Evolutionary conservation across 1,140 invertebrate genomes (phyloP).

Genomic region (Scylla paramamosain): DNA sequence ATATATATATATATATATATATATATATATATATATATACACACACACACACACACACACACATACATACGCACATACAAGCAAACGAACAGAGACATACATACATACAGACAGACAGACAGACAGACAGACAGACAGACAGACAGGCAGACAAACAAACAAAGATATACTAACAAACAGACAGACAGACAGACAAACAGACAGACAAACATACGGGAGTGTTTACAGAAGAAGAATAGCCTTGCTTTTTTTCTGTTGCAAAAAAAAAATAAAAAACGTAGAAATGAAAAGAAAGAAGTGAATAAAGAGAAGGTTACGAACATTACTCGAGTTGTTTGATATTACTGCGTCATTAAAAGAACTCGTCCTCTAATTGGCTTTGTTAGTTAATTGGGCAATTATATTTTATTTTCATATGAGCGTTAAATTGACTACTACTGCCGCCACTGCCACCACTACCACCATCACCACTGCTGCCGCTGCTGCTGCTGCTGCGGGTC

Average conservation of each 20-base stretch:
- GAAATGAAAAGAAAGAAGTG: no score
- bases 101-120: slow-evolving; percentile 28
- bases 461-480: not conserved
- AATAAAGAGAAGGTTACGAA: not conserved
- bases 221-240: not conserved
- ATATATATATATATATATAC: not conserved
- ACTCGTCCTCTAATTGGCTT: slow-evolving; percentile 9
- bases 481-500: not conserved
- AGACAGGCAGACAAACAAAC: not conserved
- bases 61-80: not conserved
- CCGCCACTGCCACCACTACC: not conserved
- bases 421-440: not conserved
- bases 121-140: not conserved
- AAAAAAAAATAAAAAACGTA: no score
- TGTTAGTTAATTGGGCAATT: slow-evolving; percentile 15
- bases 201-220: not conserved
- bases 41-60: not conserved
- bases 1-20: slow-evolving; percentile 41
- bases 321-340: not conserved
- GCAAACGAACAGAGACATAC: not conserved
- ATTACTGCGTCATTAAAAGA: not conserved
- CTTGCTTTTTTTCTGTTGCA: no score
- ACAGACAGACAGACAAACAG: not conserved
- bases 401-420: slow-evolving; percentile 11
- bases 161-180: slow-evolving; percentile 26